phyloP scores from a whole-genome alignment of 2,888 invertebrate species.

The Pollenia labialis region DNA sequence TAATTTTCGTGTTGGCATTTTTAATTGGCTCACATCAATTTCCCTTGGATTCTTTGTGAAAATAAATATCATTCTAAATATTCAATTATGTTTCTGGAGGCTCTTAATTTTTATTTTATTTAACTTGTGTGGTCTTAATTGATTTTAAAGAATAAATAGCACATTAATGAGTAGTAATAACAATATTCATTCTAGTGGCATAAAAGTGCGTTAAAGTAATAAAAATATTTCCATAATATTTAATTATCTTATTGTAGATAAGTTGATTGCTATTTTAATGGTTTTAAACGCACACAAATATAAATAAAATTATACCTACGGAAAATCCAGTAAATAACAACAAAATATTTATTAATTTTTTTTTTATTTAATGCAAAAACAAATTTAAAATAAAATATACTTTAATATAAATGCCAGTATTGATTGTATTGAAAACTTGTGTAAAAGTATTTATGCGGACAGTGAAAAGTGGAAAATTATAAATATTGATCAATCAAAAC shows the following conservation, averaged over 20 bases:
- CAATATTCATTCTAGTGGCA: slow-evolving; percentile 3
- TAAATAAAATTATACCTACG: background rate
- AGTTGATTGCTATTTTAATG: slow-evolving; percentile 58
- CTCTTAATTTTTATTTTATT: background rate
- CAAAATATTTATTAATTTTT: too few relatives aligned
- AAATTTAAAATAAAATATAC: too few relatives aligned
- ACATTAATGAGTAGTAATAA: slow-evolving; percentile 23
- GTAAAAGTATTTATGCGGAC: too few relatives aligned
- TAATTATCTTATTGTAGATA: slow-evolving; percentile 58
- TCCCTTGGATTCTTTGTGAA: too few relatives aligned
- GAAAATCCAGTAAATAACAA: too few relatives aligned
- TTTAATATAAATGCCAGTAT: too few relatives aligned
- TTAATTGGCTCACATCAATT: too few relatives aligned
- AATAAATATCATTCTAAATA: background rate
- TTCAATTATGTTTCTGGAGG: background rate
- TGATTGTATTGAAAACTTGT: too few relatives aligned
- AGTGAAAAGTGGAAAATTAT: too few relatives aligned
- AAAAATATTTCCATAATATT: slow-evolving; percentile 41
- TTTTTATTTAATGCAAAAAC: too few relatives aligned
- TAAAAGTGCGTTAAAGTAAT: slow-evolving; percentile 28
- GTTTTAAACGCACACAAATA: slow-evolving; percentile 15
- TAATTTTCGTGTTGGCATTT: too few relatives aligned
- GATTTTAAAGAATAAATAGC: slow-evolving; percentile 11
- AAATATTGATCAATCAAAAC: too few relatives aligned
- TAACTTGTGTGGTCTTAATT: slow-evolving; percentile 15